These are phyloP conservation scores for Dolichomitus sp. DNA, from an alignment of 2,888 invertebrate genomes.

Conservation along the genomic window DNA sequence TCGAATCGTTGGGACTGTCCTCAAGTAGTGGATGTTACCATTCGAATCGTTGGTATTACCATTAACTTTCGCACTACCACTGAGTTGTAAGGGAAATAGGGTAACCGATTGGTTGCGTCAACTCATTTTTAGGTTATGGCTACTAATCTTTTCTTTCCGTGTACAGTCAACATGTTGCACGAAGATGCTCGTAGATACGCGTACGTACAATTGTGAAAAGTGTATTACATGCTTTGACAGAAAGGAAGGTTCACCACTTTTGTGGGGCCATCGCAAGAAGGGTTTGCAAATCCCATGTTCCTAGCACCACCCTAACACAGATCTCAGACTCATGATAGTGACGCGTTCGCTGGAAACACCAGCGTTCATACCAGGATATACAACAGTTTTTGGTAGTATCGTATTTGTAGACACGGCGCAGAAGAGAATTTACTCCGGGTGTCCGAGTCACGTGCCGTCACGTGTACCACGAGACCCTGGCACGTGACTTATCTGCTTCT, in stretches of 20 bases:
- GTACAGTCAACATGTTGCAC: too few species aligned
- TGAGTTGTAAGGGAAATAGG: too few species aligned
- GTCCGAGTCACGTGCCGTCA: conserved; percentile 80
- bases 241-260: conserved; percentile 40
- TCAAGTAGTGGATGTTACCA: too few species aligned
- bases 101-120: too few species aligned
- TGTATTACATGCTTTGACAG: neutral
- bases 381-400: conserved; percentile 36
- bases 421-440: conserved; percentile 68
- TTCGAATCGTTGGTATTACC: too few species aligned
- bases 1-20: too few species aligned
- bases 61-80: too few species aligned
- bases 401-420: conserved; percentile 42
- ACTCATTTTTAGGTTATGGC: too few species aligned
- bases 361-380: neutral
- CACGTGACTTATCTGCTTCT: conserved; percentile 80
- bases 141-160: too few species aligned
- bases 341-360: conserved; percentile 27
- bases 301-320: conserved; percentile 25
- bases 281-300: conserved; percentile 25
- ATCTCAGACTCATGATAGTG: conserved; percentile 44
- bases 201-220: conserved; percentile 52
- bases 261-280: conserved; percentile 26
- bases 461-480: conserved; percentile 73
- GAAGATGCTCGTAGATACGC: conserved; percentile 56